phyloP scores from a whole-genome alignment of 1,140 invertebrate genomes.

The Temnothorax nylanderi region DNA sequence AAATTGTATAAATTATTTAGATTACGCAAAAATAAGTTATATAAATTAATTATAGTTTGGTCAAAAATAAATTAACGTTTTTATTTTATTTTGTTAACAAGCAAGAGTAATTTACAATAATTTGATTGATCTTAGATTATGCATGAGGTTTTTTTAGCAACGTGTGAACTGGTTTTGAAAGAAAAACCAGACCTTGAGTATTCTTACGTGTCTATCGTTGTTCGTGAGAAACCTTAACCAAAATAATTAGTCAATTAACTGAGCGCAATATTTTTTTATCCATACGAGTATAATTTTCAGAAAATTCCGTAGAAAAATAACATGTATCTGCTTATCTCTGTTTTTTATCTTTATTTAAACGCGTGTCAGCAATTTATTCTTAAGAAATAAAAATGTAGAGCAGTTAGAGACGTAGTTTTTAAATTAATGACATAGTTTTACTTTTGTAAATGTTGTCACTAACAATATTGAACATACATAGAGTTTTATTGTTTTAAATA shows the following conservation, averaged over 20 bases:
- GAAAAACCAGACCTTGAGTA: slow-evolving; percentile 9
- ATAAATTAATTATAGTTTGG: not conserved
- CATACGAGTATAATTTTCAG: not conserved
- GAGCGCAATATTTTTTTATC: not conserved
- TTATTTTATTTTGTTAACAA: not conserved
- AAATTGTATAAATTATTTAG: not conserved
- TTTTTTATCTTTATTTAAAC: not conserved
- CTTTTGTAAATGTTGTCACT: not conserved
- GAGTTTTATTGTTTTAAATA: not conserved
- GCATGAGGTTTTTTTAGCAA: not conserved
- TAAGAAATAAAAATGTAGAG: not conserved
- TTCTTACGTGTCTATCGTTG: not conserved
- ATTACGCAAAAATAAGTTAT: not conserved
- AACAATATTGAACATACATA: not conserved
- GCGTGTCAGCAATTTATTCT: not conserved
- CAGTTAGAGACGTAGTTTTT: not conserved
- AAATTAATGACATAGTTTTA: not conserved
- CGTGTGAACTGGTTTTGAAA: slow-evolving; percentile 7
- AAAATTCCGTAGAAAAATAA: not conserved
- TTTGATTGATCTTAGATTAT: not conserved
- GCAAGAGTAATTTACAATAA: not conserved
- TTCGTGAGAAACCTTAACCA: not conserved
- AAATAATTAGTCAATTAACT: not conserved
- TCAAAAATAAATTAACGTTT: not conserved
- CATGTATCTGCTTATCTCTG: not conserved